Conservation (phyloP, 2,797 vertebrate genomes). For the Mycteria americana region DNA sequence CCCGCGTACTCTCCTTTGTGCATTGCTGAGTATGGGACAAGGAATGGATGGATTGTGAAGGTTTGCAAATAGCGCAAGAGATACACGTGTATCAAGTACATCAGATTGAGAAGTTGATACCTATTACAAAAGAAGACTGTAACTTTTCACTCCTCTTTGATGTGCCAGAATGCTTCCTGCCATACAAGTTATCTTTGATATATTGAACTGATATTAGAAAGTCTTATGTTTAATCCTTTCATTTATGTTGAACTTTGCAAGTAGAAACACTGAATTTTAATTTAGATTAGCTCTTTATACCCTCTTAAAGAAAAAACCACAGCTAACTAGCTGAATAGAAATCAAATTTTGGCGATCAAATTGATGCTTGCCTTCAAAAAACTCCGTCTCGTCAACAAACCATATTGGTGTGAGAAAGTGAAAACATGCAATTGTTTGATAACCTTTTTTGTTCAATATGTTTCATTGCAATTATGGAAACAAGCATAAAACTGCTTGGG, state of each 20-base stretch:
- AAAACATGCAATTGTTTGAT: not conserved
- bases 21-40: not conserved
- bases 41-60: not conserved
- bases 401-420: not conserved
- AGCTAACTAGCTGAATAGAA: not conserved
- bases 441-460: not conserved
- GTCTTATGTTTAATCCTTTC: constrained; percentile 48
- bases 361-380: not conserved
- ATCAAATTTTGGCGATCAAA: not conserved
- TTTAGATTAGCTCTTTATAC: constrained; percentile 24
- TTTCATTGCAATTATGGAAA: not conserved
- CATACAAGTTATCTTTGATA: constrained; percentile 7
- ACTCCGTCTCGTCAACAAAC: not conserved
- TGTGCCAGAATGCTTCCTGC: constrained; percentile 13
- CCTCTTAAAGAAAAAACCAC: not conserved
- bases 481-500: not conserved
- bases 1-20: not conserved
- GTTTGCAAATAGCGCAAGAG: not conserved
- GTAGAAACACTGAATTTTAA: constrained; percentile 20
- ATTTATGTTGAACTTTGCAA: constrained; percentile 51
- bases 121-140: not conserved
- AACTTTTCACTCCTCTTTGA: constrained; percentile 40
- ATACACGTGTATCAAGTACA: not conserved
- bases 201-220: constrained; percentile 27
- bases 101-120: constrained; percentile 11